Percentiles rank a stretch among this genome's conserved stretches.
phyloP scores from a whole-genome alignment of 1,140 invertebrate genomes.

The Paraescarpia echinospica region DNA sequence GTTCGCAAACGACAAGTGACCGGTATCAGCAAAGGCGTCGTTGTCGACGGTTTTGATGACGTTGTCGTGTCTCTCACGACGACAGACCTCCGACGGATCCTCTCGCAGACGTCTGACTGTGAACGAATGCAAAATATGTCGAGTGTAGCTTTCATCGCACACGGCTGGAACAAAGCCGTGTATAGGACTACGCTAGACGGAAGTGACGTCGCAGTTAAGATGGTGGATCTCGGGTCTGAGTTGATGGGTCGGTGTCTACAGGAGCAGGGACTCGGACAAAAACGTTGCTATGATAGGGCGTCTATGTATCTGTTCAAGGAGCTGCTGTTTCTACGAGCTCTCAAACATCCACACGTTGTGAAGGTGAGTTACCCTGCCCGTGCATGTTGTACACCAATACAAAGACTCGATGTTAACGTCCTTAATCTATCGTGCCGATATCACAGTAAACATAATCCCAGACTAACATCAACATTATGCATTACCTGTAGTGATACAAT shows the following conservation, averaged over 20 bases:
- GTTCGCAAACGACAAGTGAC: neutral
- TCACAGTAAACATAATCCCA: neutral
- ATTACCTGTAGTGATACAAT: neutral
- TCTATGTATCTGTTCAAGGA: slow-evolving; percentile 58
- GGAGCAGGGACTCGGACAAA: slow-evolving; percentile 34
- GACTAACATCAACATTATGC: neutral
- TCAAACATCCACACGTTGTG: slow-evolving; percentile 49
- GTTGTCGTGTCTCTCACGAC: slow-evolving; percentile 3
- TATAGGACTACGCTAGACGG: slow-evolving; percentile 51
- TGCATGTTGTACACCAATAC: neutral
- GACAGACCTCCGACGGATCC: slow-evolving; percentile 14
- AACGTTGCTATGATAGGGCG: slow-evolving; percentile 54
- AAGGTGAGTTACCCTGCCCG: slow-evolving; percentile 41
- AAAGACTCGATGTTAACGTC: neutral
- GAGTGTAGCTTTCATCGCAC: slow-evolving; percentile 46
- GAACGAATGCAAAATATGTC: slow-evolving; percentile 42
- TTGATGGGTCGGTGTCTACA: slow-evolving; percentile 55
- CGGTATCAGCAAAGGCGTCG: neutral
- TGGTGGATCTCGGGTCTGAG: slow-evolving; percentile 57
- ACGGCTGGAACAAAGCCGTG: slow-evolving; percentile 62
- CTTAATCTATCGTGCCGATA: too few relatives aligned
- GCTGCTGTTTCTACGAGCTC: slow-evolving; percentile 48
- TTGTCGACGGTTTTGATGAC: neutral
- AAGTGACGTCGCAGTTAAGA: slow-evolving; percentile 56
- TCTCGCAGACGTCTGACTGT: slow-evolving; percentile 34